Conservation (phyloP, 1,140 invertebrate species). For the Lordiphosa stackelbergi region DNA sequence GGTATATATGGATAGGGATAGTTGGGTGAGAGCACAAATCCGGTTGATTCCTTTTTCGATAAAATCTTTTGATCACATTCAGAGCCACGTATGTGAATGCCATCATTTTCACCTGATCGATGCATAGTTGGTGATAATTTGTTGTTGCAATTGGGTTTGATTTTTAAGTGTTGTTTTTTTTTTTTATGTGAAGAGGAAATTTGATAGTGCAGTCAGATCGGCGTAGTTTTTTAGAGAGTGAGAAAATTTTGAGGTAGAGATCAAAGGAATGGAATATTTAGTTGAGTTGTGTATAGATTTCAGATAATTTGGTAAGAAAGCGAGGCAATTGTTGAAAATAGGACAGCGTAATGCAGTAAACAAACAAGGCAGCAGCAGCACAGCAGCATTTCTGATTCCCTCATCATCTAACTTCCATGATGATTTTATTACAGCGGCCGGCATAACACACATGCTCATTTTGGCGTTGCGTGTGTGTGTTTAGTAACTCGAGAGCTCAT, state of each 20-base stretch:
- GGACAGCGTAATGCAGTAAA: not conserved
- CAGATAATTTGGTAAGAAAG: conserved; percentile 7
- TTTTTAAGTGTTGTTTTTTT: not conserved
- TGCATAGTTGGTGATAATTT: conserved; percentile 28
- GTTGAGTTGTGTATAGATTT: conserved; percentile 10
- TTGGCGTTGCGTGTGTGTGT: too few relatives aligned
- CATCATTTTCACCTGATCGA: conserved; percentile 83
- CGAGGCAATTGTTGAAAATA: conserved; percentile 4
- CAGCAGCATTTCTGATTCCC: too few relatives aligned
- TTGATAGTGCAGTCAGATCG: conserved; percentile 34
- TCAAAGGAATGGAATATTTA: conserved; percentile 12
- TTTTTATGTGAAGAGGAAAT: conserved; percentile 17
- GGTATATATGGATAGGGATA: conserved; percentile 95
- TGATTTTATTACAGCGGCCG: too few relatives aligned
- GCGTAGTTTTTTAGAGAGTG: conserved; percentile 8
- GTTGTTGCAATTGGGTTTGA: conserved; percentile 33
- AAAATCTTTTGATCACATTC: conserved; percentile 98
- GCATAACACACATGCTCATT: too few relatives aligned
- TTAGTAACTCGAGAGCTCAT: too few relatives aligned
- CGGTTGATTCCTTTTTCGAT: conserved; percentile 93
- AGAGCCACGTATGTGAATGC: conserved; percentile 94
- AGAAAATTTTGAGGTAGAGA: conserved; percentile 20
- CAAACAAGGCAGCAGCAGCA: too few relatives aligned
- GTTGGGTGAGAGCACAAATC: conserved; percentile 95
- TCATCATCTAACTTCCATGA: too few relatives aligned